Percentiles rank a stretch among this genome's conserved stretches.
phyloP scores from a whole-genome alignment of 2,797 vertebrate species.

The Streptopelia turtur region DNA sequence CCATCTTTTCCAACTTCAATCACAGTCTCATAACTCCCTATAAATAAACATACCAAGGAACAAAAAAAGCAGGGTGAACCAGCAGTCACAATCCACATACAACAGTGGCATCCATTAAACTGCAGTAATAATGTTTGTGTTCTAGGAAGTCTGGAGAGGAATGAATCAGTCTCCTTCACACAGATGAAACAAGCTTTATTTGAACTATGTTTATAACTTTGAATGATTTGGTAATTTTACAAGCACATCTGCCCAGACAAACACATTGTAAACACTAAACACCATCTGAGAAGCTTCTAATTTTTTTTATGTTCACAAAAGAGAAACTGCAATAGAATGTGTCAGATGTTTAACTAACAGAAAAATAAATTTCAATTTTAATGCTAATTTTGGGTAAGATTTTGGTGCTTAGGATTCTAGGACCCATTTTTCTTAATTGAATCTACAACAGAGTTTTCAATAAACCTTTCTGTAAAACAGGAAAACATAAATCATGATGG shows the following conservation, averaged over 20 bases:
- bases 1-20: constrained; percentile 46
- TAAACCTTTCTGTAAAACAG: background rate
- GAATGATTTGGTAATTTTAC: constrained; percentile 18
- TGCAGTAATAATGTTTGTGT: background rate
- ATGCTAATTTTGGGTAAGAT: background rate
- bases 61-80: background rate
- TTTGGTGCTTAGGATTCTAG: background rate
- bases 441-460: background rate
- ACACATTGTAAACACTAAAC: constrained; percentile 29
- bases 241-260: constrained; percentile 38
- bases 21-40: constrained; percentile 14
- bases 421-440: background rate
- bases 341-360: constrained; percentile 24
- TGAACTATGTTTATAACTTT: background rate
- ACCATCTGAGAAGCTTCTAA: constrained; percentile 1
- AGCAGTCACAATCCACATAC: background rate
- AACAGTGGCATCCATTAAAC: background rate
- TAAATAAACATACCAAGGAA: constrained; percentile 52
- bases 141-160: background rate
- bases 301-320: background rate
- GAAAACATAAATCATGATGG: background rate
- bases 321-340: background rate
- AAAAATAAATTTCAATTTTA: constrained; percentile 5
- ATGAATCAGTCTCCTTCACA: background rate
- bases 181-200: background rate